Evolutionary conservation across 1,140 invertebrate genomes (phyloP).

Genomic region (Thrips palmi): DNA sequence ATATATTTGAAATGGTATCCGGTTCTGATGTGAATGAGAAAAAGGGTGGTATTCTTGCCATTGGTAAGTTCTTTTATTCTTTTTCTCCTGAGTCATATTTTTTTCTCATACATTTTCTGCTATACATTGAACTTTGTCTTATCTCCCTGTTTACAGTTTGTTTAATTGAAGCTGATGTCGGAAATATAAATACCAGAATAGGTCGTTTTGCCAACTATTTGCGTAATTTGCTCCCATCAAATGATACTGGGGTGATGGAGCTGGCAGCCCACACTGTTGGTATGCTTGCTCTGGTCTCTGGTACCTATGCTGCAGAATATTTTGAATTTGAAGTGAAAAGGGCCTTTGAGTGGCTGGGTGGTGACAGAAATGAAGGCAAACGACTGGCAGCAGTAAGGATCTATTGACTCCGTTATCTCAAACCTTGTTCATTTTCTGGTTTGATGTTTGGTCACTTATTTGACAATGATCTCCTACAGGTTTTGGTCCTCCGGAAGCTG

Average conservation of each 20-base stretch:
- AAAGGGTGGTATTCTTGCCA: constrained; percentile 87
- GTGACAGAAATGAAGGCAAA: constrained; percentile 74
- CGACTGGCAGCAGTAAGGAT: constrained; percentile 64
- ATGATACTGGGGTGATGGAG: constrained; percentile 85
- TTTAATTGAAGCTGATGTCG: constrained; percentile 79
- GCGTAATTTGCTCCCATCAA: constrained; percentile 72
- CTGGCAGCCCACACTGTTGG: constrained; percentile 89
- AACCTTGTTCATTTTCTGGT: not conserved
- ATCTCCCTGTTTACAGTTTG: constrained; percentile 43
- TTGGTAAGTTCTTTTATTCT: constrained; percentile 47
- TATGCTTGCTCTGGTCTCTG: constrained; percentile 73
- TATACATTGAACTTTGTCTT: constrained; percentile 11
- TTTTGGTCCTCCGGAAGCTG: constrained; percentile 80
- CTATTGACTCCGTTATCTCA: not conserved
- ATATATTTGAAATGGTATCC: constrained; percentile 91
- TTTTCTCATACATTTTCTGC: constrained; percentile 10
- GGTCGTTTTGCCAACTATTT: constrained; percentile 87
- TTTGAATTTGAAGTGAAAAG: constrained; percentile 92
- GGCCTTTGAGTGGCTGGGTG: constrained; percentile 83
- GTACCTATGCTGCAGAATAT: constrained; percentile 84
- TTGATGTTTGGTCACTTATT: constrained; percentile 3
- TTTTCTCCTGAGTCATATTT: constrained; percentile 63
- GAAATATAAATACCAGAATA: constrained; percentile 75
- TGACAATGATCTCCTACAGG: constrained; percentile 22
- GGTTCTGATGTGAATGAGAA: constrained; percentile 83